Conservation (phyloP, 2,797 vertebrate species). For the Dryobates pubescens region DNA sequence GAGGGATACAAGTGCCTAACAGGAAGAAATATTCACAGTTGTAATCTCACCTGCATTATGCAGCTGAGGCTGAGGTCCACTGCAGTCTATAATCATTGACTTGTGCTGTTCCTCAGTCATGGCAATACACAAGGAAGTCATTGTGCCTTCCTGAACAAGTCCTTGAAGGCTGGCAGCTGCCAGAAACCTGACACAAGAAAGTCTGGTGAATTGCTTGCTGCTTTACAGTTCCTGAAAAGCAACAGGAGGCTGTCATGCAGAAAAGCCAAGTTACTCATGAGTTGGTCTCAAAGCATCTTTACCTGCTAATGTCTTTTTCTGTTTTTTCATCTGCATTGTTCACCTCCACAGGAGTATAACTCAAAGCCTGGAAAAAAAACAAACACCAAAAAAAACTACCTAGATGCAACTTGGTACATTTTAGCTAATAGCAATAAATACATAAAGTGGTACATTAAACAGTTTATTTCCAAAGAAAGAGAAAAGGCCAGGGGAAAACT, state of each 20-base stretch:
- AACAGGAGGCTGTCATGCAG: background rate
- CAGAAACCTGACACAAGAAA: conserved; percentile 86
- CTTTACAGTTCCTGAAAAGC: background rate
- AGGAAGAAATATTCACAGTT: background rate
- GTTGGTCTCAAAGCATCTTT: conserved; percentile 54
- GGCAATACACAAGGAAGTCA: conserved; percentile 88
- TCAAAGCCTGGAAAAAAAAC: conserved; percentile 85
- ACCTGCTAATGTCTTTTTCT: conserved; percentile 91
- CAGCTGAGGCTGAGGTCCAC: conserved; percentile 82
- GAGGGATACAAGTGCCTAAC: background rate
- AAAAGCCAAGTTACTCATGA: background rate
- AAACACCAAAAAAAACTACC: background rate
- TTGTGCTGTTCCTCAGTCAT: conserved; percentile 84
- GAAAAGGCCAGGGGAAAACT: background rate
- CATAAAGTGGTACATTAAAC: background rate
- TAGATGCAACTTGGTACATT: background rate
- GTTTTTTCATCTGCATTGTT: conserved; percentile 86
- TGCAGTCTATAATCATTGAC: conserved; percentile 86
- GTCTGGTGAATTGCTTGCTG: background rate
- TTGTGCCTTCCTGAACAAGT: conserved; percentile 90
- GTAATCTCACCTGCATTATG: conserved; percentile 82
- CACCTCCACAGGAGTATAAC: conserved; percentile 90
- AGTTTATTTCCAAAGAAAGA: background rate
- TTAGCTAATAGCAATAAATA: background rate
- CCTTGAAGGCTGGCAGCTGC: conserved; percentile 93